These are phyloP conservation scores for Oriolus oriolus DNA, from an alignment of 2,113 vertebrate genomes.

Conservation along the genomic window DNA sequence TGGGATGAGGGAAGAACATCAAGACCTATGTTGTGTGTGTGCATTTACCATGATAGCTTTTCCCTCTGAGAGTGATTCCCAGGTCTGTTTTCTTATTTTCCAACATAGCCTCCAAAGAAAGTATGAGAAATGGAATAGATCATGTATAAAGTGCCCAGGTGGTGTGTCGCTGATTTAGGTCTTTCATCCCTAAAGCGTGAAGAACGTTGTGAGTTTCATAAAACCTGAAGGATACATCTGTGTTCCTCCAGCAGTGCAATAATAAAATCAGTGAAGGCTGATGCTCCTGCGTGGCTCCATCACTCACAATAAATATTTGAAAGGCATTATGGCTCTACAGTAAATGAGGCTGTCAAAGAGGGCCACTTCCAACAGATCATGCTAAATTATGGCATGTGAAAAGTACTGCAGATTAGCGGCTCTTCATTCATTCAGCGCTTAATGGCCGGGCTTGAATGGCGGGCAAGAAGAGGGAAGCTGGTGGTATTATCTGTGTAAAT, in stretches of 20 bases:
- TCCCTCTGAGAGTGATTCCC: background rate
- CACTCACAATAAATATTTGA: conserved; percentile 18
- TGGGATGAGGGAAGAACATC: background rate
- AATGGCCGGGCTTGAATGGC: background rate
- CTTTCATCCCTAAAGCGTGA: background rate
- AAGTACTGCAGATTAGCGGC: background rate
- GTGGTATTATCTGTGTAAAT: background rate
- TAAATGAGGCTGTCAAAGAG: conserved; percentile 22
- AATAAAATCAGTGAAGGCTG: background rate
- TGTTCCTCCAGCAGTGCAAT: background rate
- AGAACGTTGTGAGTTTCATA: background rate
- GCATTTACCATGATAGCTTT: background rate
- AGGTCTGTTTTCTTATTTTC: background rate
- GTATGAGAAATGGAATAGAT: background rate
- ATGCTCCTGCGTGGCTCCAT: background rate
- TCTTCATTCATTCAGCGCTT: background rate
- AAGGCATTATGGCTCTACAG: background rate
- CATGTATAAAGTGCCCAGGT: background rate
- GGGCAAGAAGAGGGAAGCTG: background rate
- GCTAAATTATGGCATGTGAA: background rate
- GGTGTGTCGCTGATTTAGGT: background rate
- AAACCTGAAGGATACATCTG: conserved; percentile 8
- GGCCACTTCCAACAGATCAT: conserved; percentile 3
- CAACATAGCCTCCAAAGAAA: background rate
- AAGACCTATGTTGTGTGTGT: accelerated